A percentile compares a stretch with the other conserved stretches of the same genome.
These are phyloP conservation scores for Nasonia oneida DNA, from an alignment of 2,888 invertebrate genomes.

Conservation along the genomic window DNA sequence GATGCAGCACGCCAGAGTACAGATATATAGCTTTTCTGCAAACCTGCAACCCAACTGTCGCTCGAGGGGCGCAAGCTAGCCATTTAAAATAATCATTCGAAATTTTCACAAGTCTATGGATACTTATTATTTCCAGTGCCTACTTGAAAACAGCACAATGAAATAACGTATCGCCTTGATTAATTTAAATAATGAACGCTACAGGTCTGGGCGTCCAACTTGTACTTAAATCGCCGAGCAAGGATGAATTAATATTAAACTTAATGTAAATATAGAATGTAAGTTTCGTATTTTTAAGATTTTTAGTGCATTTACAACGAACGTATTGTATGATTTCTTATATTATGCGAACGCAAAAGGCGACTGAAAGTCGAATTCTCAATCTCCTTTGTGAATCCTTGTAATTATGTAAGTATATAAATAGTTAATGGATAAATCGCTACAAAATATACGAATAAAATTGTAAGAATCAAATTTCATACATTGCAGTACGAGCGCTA, in stretches of 20 bases:
- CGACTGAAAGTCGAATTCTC: conserved; percentile 31
- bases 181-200: background rate
- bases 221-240: conserved; percentile 27
- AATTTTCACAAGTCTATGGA: background rate
- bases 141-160: background rate
- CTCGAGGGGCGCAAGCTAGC: background rate
- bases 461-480: background rate
- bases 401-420: conserved; percentile 51
- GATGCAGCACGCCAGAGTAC: background rate
- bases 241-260: conserved; percentile 42
- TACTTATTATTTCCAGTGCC: background rate
- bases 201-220: background rate
- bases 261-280: conserved; percentile 72
- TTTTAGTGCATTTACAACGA: conserved; percentile 52
- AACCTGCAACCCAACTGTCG: background rate
- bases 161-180: too few species aligned
- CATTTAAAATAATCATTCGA: conserved; percentile 4
- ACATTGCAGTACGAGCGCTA: background rate
- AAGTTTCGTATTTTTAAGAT: conserved; percentile 65
- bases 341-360: conserved; percentile 37
- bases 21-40: background rate
- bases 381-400: conserved; percentile 47
- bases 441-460: conserved; percentile 25
- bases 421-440: conserved; percentile 44
- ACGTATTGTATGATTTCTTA: conserved; percentile 35